Base-by-base conservation (phyloP, 2,888 invertebrate genomes). In the Microctonus aethiopoides region DNA sequence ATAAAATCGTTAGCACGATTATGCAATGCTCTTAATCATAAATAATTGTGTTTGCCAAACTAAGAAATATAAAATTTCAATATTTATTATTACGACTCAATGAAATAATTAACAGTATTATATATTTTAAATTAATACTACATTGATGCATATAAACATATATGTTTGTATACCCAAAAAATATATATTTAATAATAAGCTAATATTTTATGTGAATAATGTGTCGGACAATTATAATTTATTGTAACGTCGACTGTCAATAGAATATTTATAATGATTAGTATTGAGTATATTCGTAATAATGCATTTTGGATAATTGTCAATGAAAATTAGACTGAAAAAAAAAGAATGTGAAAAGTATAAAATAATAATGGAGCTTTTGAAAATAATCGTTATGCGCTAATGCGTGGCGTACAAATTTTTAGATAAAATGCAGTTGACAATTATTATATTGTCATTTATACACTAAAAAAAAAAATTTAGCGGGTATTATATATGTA, bases 51-150 rank as follows among this genome's bases (percentile, higher is more conserved):
- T 24, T 24, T 54, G 54, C 24, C 64, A 60, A 56, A 56, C 68
- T 68, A 72, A 39, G 70, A 46, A 60, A 64, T 67, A 52, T 54
- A 65, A 36, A 46, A 69, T 46, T 60, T 59, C 71, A 61, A 51
- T 70, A 71, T 74, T 73, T 65, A 64, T 71, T 61, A 72, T 72
- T 74, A 72, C 67, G 64, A 72, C 67, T 72, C 46, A 57, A 69
- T 46, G 39, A 32, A 62, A 20, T 3, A 61, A 68, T 29, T 36
- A 56, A 64, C 61, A 61, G 46, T 61, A 52, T 67, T 65, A 69
- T 39, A 57, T 32, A 54, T 54, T 39, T 54, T 54, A 34, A 41
- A 57, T n/a, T 56, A 57, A 39, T 16, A 16, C 16, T n/a, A 46
- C 7, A 46, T 2, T 7, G 9, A 46, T 46, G 46, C 6, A 16